These are phyloP conservation scores for Silurus aristotelis DNA, from an alignment of 2,797 vertebrate genomes.

Conservation along the genomic window DNA sequence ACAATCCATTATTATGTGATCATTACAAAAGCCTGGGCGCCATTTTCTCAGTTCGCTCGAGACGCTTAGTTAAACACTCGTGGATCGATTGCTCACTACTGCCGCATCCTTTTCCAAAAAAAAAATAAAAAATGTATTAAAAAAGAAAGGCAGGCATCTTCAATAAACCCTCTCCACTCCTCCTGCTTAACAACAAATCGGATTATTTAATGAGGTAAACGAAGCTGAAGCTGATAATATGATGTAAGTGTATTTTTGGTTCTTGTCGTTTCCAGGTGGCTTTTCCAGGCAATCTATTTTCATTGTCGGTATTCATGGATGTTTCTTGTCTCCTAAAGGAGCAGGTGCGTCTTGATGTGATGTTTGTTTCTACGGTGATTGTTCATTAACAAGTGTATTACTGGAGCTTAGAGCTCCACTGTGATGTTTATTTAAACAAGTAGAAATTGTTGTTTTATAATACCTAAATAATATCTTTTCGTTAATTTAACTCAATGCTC, in stretches of 20 bases:
- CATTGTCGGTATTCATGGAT: background rate
- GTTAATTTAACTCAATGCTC: background rate
- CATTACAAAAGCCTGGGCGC: conserved; percentile 12
- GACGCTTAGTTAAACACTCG: background rate
- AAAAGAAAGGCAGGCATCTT: conserved; percentile 8
- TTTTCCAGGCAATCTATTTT: background rate
- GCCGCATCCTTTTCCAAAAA: conserved; percentile 26
- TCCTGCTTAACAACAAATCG: background rate
- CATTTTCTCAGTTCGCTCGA: conserved; percentile 37
- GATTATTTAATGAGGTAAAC: background rate
- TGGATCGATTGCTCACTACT: conserved; percentile 41
- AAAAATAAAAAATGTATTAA: background rate
- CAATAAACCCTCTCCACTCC: background rate
- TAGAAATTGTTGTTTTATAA: background rate
- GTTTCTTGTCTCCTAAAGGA: background rate
- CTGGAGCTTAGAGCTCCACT: background rate
- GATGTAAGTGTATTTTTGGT: conserved; percentile 6
- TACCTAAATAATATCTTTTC: background rate
- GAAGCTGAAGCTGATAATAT: background rate
- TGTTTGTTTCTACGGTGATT: background rate
- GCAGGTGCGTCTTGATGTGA: conserved; percentile 37
- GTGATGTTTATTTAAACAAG: background rate
- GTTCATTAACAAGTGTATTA: background rate
- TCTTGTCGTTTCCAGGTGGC: background rate
- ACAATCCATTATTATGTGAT: conserved; percentile 10